phyloP scores from a whole-genome alignment of 2,888 invertebrate genomes.

The Coenonympha glycerion region DNA sequence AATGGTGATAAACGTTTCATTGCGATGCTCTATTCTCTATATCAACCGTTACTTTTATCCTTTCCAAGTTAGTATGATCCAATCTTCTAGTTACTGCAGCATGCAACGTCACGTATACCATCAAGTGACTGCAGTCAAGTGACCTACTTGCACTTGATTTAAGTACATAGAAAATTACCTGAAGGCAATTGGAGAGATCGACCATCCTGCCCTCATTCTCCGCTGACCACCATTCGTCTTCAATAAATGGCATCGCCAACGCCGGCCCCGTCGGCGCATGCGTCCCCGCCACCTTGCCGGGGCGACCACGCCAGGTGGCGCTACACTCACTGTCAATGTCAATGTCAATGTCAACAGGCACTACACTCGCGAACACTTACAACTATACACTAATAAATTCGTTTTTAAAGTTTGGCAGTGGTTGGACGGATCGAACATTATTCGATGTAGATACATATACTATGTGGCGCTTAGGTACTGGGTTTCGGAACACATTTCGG shows the following conservation, averaged over 20 bases:
- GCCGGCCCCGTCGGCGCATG: conserved; percentile 78
- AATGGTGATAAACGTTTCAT: no score
- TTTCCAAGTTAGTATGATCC: no score
- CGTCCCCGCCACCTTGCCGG: conserved; percentile 78
- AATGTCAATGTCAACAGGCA: conserved; percentile 40
- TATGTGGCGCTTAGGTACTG: conserved; percentile 55
- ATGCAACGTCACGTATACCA: no score
- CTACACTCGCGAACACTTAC: conserved; percentile 51
- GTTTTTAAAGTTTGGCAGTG: conserved; percentile 69
- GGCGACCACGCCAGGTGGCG: conserved; percentile 60
- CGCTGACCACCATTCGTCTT: conserved; percentile 96
- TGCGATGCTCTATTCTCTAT: no score
- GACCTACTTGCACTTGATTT: no score
- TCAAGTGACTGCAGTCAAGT: no score
- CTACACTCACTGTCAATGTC: conserved; percentile 32
- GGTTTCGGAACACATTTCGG: conserved; percentile 61
- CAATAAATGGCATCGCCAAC: conserved; percentile 95
- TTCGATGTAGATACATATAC: conserved; percentile 57
- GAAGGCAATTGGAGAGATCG: conserved; percentile 90
- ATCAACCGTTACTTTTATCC: no score
- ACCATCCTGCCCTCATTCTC: conserved; percentile 97
- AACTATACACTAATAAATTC: conserved; percentile 65
- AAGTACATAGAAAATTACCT: conserved; percentile 72
- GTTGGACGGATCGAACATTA: conserved; percentile 72
- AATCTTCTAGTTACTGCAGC: no score